Conservation (phyloP, 2,113 vertebrate species). For the Rhipidura dahli region DNA sequence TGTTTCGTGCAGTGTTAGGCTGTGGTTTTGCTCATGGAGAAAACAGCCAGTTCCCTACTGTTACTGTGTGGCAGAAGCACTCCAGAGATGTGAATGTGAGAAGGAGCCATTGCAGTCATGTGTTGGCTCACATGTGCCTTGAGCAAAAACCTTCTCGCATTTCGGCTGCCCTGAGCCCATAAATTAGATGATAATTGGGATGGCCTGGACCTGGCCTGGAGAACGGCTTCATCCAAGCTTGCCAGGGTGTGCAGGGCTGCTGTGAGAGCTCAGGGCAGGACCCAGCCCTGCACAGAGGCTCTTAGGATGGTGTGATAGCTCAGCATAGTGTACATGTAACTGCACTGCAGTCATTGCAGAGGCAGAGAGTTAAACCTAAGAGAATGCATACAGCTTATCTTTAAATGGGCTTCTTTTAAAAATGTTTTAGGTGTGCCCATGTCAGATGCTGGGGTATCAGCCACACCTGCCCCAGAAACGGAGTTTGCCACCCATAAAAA, state of each 20-base stretch:
- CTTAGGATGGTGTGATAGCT: neutral
- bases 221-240: neutral
- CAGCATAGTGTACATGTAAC: neutral
- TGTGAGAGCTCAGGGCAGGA: neutral
- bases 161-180: neutral
- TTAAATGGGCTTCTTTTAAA: neutral
- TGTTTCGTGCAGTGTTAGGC: neutral
- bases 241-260: neutral
- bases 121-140: neutral
- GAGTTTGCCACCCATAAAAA: neutral
- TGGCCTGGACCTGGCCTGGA: neutral
- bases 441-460: neutral
- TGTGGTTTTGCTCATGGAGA: slow-evolving; percentile 10
- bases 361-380: neutral
- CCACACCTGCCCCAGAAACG: neutral
- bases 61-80: slow-evolving; percentile 4
- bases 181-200: neutral
- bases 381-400: neutral
- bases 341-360: neutral
- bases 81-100: neutral
- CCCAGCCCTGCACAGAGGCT: neutral
- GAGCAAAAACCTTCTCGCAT: neutral
- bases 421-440: neutral
- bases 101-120: neutral
- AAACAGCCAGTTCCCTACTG: slow-evolving; percentile 1